A percentile compares a stretch with the other conserved stretches of the same genome.
These are phyloP conservation scores for Dryocosmus kuriphilus DNA, from an alignment of 2,888 invertebrate genomes.

Conservation along the genomic window DNA sequence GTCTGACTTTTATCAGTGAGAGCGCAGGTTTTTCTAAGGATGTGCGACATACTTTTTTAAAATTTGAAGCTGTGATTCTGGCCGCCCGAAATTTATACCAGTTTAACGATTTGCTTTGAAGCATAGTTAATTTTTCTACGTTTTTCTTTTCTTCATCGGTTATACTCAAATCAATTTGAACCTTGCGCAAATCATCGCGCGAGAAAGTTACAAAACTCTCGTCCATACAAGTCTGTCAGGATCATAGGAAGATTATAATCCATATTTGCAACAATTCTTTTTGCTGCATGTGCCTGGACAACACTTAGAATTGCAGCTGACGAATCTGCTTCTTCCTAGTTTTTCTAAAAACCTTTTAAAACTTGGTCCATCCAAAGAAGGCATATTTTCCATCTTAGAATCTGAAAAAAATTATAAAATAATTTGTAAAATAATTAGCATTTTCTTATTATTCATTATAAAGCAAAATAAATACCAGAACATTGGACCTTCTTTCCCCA, in stretches of 20 bases:
- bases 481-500: too few species aligned
- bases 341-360: not conserved
- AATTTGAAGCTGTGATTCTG: slow-evolving; percentile 2
- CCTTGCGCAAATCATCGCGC: too few species aligned
- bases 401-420: too few species aligned
- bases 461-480: too few species aligned
- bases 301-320: slow-evolving; percentile 7
- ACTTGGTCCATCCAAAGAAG: too few species aligned
- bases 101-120: not conserved
- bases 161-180: not conserved
- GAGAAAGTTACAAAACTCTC: not conserved
- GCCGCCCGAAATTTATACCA: slow-evolving; percentile 16
- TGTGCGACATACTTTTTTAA: too few species aligned
- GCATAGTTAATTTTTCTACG: slow-evolving; percentile 12
- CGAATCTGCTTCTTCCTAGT: not conserved
- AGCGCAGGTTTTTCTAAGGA: too few species aligned
- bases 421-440: too few species aligned
- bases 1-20: too few species aligned
- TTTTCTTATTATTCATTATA: too few species aligned
- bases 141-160: not conserved
- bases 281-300: not conserved
- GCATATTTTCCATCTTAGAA: too few species aligned
- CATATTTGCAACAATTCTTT: not conserved
- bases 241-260: too few species aligned
- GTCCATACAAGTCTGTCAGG: not conserved